A percentile compares a stretch with the other conserved stretches of the same genome.
Evolutionary conservation across 2,113 vertebrate genomes (phyloP).

Genomic region (Brachyhypopomus gauderio): DNA sequence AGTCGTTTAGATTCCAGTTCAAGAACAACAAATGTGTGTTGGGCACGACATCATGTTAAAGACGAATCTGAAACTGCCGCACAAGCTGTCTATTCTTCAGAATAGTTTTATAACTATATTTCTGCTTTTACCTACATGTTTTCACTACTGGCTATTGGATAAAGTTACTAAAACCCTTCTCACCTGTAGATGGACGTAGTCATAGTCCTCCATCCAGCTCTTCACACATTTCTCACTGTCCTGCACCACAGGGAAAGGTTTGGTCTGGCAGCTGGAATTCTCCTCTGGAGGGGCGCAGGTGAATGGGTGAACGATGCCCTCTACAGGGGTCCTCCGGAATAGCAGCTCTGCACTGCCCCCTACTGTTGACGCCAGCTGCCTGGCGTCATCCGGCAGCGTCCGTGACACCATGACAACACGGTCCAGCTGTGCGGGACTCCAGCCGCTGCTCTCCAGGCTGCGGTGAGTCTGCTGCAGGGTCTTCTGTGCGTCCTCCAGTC

Average conservation of each 20-base stretch:
- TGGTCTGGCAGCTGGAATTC: conserved; percentile 65
- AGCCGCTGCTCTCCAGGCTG: conserved; percentile 79
- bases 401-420: conserved; percentile 92
- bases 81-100: too few relatives aligned
- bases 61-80: too few relatives aligned
- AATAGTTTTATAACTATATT: too few relatives aligned
- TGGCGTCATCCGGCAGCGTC: conserved; percentile 86
- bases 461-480: conserved; percentile 89
- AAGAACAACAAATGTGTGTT: too few relatives aligned
- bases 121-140: too few relatives aligned
- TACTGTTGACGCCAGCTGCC: conserved; percentile 87
- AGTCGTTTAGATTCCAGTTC: too few relatives aligned
- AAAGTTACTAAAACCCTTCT: conserved; percentile 17
- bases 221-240: conserved; percentile 84
- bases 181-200: conserved; percentile 97
- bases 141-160: too few relatives aligned
- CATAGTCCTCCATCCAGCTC: conserved; percentile 99
- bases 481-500: conserved; percentile 91
- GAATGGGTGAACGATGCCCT: conserved; percentile 62
- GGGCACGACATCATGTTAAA: too few relatives aligned
- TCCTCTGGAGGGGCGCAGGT: conserved; percentile 70
- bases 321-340: conserved; percentile 70
- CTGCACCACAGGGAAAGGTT: conserved; percentile 71
- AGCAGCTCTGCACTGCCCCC: conserved; percentile 81
- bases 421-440: conserved; percentile 83